A percentile compares a stretch with the other conserved stretches of the same genome.
These are phyloP conservation scores for Drosophila mayri DNA, from an alignment of 1,140 invertebrate species.

Conservation along the genomic window DNA sequence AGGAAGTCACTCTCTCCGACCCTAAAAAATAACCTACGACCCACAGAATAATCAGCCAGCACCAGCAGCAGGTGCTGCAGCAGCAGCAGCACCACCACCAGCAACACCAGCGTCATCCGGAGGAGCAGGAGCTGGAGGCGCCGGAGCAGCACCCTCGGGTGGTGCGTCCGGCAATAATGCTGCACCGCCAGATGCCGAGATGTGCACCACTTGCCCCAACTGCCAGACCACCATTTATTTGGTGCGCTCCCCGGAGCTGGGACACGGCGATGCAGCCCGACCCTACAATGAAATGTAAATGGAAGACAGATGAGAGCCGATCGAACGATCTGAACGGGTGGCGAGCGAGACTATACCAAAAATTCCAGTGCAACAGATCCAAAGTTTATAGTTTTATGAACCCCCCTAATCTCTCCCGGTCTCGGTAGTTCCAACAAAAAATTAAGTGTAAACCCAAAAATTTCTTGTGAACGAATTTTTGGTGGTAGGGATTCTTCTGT, in stretches of 20 bases:
- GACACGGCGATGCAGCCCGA: slow-evolving; percentile 55
- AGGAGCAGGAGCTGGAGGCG: background rate
- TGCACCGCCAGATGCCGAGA: slow-evolving; percentile 57
- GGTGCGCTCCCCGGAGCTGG: slow-evolving; percentile 67
- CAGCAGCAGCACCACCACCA: background rate
- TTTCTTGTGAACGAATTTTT: background rate
- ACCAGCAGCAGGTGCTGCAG: background rate
- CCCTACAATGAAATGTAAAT: slow-evolving; percentile 43
- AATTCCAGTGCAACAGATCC: slow-evolving; percentile 9
- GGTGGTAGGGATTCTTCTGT: background rate
- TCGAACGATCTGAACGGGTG: background rate
- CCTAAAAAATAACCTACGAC: slow-evolving; percentile 1
- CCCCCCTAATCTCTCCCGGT: background rate
- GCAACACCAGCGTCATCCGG: background rate
- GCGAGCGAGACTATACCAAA: slow-evolving; percentile 24
- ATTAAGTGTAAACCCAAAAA: slow-evolving; percentile 8
- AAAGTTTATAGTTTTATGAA: no score
- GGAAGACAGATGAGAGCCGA: background rate
- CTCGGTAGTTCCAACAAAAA: background rate
- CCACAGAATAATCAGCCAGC: slow-evolving; percentile 40
- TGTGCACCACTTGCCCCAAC: slow-evolving; percentile 83
- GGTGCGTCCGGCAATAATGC: slow-evolving; percentile 13
- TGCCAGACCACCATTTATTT: slow-evolving; percentile 81
- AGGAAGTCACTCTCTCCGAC: background rate
- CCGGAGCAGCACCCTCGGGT: background rate